phyloP scores from a whole-genome alignment of 2,797 vertebrate species.

The Rhynchonycteris naso region DNA sequence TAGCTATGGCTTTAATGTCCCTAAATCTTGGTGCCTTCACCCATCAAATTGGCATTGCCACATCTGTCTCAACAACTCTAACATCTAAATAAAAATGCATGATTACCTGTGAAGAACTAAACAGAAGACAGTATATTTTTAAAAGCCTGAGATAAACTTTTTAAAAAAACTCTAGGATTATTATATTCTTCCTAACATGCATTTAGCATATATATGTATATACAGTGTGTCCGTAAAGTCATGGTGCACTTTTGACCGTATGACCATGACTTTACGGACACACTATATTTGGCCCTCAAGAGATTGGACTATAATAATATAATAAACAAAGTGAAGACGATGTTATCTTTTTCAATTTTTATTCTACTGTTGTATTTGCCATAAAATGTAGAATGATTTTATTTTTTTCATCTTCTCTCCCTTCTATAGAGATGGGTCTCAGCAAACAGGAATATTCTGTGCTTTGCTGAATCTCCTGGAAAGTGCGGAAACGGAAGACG shows the following conservation, averaged over 20 bases:
- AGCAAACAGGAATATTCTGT: slow-evolving; percentile 92
- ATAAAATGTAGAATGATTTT: background rate
- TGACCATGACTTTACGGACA: too few relatives aligned
- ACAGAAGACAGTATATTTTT: background rate
- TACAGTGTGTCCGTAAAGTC: too few relatives aligned
- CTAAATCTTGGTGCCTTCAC: background rate
- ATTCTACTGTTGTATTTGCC: background rate
- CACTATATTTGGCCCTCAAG: background rate
- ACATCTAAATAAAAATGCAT: background rate
- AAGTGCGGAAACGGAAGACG: slow-evolving; percentile 92
- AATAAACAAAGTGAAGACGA: background rate
- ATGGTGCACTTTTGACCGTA: too few relatives aligned
- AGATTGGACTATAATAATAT: background rate
- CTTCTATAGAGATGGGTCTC: slow-evolving; percentile 90
- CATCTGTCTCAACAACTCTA: background rate
- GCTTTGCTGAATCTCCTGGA: slow-evolving; percentile 95
- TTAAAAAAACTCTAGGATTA: background rate
- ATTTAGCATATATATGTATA: background rate
- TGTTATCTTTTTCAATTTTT: background rate
- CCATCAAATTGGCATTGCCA: background rate
- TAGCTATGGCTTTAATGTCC: background rate
- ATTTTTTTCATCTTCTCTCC: background rate
- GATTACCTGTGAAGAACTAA: background rate
- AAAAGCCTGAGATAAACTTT: background rate
- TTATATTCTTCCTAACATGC: background rate